Base-by-base conservation (phyloP, 2,113 vertebrate species). In the Ursus arctos region DNA sequence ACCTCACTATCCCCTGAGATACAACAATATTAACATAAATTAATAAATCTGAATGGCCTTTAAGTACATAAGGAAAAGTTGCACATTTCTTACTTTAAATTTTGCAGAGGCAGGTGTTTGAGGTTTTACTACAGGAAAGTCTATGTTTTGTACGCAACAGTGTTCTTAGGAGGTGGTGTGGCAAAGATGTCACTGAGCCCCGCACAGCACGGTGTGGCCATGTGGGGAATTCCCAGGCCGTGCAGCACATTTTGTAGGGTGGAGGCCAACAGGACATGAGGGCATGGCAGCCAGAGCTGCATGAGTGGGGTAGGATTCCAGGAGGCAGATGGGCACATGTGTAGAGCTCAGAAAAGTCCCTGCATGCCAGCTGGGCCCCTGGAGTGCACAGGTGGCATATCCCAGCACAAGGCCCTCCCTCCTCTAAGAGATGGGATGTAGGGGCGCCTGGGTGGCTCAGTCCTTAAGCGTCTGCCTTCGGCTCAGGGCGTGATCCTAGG, bases 171-270 rank as follows among this genome's bases (percentile, higher is more conserved):
- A 98, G 98, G 94, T 98, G 98, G 98, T 99, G 96, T 99, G 99
- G 99, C 99, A 99, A 99, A 99, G 99, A 99, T 18, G 16, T 19
- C 8, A 69, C 33, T 69, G 65, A n/a, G 7, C 33, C 65, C 33
- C 18, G 31, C 33, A 33, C 2, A 69, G 33, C 33, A n/a, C 65
- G 8, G 1, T 69, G 7, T n/a, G 16, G 33, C 65, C 65, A 69
- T 18, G 7, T n/a, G 65, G 65, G 65, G 65, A 16, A 8, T 69
- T 33, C 33, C 65, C 11, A 69, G 65, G 33, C 33, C 15, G 16
- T 69, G 33, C 65, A 19, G 33, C 7, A 31, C 16, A n/a, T 69
- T 31, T 69, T 69, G 33, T 69, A 31, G 33, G 16, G 8, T 69
- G 33, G 65, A 3, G 16, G 16, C 65, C 7, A 18, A 33, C 33